phyloP scores from a whole-genome alignment of 2,888 invertebrate species.

The Eulithis prunata region DNA sequence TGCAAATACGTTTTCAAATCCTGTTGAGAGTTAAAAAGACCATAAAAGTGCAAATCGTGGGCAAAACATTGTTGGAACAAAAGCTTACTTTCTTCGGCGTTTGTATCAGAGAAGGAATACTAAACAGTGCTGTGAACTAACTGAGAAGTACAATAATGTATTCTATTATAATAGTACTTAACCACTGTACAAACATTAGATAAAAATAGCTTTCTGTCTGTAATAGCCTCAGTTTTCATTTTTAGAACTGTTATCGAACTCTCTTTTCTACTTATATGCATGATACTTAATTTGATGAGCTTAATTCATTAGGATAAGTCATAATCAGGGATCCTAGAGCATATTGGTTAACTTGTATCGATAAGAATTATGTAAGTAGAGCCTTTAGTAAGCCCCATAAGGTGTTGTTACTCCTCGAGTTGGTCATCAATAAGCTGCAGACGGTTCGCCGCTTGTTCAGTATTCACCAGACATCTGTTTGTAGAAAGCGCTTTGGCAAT shows the following conservation, averaged over 20 bases:
- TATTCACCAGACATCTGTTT: constrained; percentile 72
- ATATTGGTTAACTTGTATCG: too few relatives aligned
- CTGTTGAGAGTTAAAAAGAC: constrained; percentile 30
- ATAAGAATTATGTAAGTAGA: constrained; percentile 7
- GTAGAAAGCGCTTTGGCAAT: constrained; percentile 83
- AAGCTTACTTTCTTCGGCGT: constrained; percentile 36
- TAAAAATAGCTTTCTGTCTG: not conserved
- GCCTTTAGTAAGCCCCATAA: constrained; percentile 12
- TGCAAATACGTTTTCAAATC: constrained; percentile 38
- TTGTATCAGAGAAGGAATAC: constrained; percentile 13
- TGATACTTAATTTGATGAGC: too few relatives aligned
- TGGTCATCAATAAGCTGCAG: constrained; percentile 55
- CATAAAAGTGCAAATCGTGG: constrained; percentile 39
- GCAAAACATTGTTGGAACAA: constrained; percentile 33
- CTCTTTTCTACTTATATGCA: too few relatives aligned
- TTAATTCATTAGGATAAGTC: too few relatives aligned
- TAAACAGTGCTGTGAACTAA: constrained; percentile 1
- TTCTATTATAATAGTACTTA: not conserved
- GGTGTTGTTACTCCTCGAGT: constrained; percentile 20
- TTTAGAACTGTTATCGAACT: too few relatives aligned
- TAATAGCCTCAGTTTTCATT: too few relatives aligned
- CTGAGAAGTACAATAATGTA: too few relatives aligned
- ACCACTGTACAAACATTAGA: not conserved
- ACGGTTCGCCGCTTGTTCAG: constrained; percentile 56
- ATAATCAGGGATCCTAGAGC: too few relatives aligned